These are phyloP conservation scores for Agelastica alni DNA, from an alignment of 2,888 invertebrate species.

Conservation along the genomic window DNA sequence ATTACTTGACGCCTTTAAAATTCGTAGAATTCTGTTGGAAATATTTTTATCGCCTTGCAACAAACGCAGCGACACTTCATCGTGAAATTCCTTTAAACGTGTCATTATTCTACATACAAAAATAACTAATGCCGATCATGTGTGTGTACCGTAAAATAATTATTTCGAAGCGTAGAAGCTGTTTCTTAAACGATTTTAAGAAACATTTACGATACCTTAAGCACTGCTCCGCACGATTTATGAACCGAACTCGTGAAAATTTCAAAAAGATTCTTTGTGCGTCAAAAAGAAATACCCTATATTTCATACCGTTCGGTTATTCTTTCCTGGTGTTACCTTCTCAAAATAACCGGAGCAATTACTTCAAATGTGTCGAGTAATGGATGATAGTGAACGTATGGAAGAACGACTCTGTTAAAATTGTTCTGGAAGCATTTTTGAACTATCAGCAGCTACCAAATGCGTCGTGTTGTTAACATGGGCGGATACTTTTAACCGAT, in stretches of 20 bases:
- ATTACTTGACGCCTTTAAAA: no score
- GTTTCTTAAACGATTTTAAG: conserved; percentile 20
- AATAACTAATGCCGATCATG: no score
- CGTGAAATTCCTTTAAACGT: no score
- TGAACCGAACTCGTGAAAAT: conserved; percentile 15
- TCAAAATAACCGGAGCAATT: conserved; percentile 17
- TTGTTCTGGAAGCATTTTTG: no score
- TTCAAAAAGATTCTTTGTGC: conserved; percentile 20
- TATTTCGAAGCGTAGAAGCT: conserved; percentile 19
- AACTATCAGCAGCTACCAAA: no score
- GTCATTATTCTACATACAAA: no score
- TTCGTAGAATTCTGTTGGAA: no score
- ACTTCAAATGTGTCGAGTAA: conserved; percentile 13
- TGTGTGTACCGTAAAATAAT: no score
- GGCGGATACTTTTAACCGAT: no score
- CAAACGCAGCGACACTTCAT: no score
- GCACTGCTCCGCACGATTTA: conserved; percentile 2
- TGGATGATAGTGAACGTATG: conserved; percentile 11
- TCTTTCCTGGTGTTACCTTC: conserved; percentile 7
- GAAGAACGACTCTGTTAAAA: conserved; percentile 3
- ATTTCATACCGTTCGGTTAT: conserved; percentile 14
- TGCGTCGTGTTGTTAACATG: no score
- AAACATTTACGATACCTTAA: conserved; percentile 13
- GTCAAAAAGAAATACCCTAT: conserved; percentile 19
- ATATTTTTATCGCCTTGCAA: no score